Conservation (phyloP, 2,113 vertebrate genomes). For the Morone chrysops region DNA sequence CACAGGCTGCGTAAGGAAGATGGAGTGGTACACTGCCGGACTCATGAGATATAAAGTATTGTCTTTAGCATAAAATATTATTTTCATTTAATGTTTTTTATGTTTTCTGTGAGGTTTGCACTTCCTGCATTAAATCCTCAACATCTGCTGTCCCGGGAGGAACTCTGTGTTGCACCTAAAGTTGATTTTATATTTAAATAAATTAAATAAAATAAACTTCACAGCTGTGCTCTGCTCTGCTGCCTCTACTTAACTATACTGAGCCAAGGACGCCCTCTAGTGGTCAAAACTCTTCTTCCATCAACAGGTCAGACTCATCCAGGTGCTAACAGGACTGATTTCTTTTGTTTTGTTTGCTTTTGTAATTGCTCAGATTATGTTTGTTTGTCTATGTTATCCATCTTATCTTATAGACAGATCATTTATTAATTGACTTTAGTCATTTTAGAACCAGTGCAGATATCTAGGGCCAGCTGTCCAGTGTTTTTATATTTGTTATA, state of each 20-base stretch:
- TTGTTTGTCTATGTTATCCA: no score
- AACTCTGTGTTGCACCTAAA: no score
- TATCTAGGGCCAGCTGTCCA: no score
- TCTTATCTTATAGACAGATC: no score
- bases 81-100: neutral
- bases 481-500: no score
- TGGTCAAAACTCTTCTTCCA: neutral
- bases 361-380: no score
- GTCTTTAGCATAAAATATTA: neutral
- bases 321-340: neutral
- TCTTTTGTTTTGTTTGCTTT: neutral
- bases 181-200: neutral
- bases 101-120: neutral
- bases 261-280: conserved; percentile 3
- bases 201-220: neutral
- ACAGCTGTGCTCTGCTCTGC: neutral
- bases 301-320: no score
- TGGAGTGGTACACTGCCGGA: neutral
- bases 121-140: neutral
- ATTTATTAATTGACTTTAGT: no score
- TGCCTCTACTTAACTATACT: neutral
- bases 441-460: no score
- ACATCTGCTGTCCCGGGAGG: neutral
- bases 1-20: neutral
- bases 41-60: neutral